These are phyloP conservation scores for Characodon lateralis DNA, from an alignment of 2,797 vertebrate species.

Conservation along the genomic window DNA sequence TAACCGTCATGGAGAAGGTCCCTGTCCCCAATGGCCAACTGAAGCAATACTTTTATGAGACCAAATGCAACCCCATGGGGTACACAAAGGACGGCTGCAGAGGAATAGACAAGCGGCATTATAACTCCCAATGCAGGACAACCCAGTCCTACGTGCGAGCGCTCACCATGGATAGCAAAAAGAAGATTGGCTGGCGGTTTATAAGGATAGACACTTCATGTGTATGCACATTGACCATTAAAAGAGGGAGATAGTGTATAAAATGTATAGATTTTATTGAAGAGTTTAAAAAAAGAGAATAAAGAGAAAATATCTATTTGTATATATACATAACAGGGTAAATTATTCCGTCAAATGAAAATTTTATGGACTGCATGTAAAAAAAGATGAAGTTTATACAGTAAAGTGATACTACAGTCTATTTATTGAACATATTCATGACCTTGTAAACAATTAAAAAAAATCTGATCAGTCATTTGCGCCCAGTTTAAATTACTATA, in stretches of 20 bases:
- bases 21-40: constrained; percentile 98
- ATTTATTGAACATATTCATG: constrained; percentile 99
- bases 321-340: constrained; percentile 99
- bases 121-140: constrained; percentile 99
- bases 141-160: constrained; percentile 99
- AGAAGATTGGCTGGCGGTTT: constrained; percentile 98
- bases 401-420: constrained; percentile 99
- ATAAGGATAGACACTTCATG: constrained; percentile 99
- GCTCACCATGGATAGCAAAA: constrained; percentile 99
- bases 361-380: constrained; percentile 99
- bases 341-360: constrained; percentile 99
- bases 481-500: constrained; percentile 96
- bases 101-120: constrained; percentile 99
- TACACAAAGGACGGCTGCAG: constrained; percentile 99
- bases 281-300: constrained; percentile 93
- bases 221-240: constrained; percentile 99
- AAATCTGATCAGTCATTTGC: constrained; percentile 93
- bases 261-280: constrained; percentile 99
- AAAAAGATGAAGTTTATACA: constrained; percentile 99
- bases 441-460: constrained; percentile 96
- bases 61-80: constrained; percentile 99
- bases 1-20: constrained; percentile 98
- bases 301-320: constrained; percentile 99
- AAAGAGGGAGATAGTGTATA: constrained; percentile 99
- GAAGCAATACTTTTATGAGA: constrained; percentile 99